Conservation (phyloP, 2,797 vertebrate genomes). For the Pipistrellus kuhlii region DNA sequence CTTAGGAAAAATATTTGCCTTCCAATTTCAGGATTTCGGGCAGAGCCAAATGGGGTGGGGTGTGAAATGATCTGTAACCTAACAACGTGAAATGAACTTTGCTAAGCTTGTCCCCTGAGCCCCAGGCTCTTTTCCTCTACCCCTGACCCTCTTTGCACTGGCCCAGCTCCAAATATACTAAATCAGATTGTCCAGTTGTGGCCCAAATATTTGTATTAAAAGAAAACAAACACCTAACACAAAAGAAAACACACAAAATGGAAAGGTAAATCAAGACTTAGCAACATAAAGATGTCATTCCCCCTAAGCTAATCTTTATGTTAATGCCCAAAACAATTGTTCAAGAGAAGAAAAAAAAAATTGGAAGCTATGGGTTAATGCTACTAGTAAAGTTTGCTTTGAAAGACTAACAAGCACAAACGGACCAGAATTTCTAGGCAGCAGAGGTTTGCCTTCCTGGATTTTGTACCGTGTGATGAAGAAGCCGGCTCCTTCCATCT, state of each 20-base stretch:
- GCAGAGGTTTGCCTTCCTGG: background rate
- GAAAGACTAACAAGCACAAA: background rate
- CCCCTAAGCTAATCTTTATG: background rate
- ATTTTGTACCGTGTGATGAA: background rate
- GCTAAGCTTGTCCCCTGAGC: background rate
- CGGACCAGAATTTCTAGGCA: background rate
- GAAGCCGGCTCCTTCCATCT: background rate
- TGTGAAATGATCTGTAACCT: background rate
- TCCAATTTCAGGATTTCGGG: background rate
- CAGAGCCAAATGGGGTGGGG: background rate
- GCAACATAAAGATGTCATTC: background rate
- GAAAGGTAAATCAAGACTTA: slow-evolving; percentile 5
- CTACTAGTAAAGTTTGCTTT: background rate
- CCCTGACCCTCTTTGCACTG: background rate
- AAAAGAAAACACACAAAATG: slow-evolving; percentile 10
- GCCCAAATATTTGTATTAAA: background rate
- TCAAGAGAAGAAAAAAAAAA: background rate
- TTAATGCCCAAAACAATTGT: background rate
- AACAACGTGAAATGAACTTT: background rate
- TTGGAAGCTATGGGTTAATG: background rate
- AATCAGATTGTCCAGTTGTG: background rate
- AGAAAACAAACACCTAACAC: background rate
- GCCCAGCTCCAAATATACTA: background rate
- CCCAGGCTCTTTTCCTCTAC: background rate
- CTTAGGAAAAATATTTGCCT: slow-evolving; percentile 29